Conservation (phyloP, 1,140 invertebrate species). For the Plodia interpunctella region DNA sequence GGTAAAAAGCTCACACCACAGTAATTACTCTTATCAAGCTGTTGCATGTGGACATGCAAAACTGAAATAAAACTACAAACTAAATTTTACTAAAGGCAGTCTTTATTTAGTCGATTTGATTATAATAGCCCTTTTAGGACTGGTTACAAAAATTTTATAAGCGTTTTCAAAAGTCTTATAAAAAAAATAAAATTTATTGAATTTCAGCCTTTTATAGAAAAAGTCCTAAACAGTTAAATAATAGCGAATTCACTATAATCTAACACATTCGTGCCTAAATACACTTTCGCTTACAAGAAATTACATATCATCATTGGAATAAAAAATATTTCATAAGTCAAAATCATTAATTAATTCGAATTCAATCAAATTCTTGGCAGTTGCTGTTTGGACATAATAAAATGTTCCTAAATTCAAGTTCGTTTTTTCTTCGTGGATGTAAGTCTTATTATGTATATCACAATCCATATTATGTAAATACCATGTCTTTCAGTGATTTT, state of each 20-base stretch:
- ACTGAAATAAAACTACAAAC: slow-evolving; percentile 23
- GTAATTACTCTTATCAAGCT: not conserved
- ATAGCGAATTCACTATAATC: too few species aligned
- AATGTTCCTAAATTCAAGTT: not conserved
- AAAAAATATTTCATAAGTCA: too few species aligned
- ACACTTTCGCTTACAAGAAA: too few species aligned
- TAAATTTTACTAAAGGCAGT: slow-evolving; percentile 50
- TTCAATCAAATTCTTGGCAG: too few species aligned
- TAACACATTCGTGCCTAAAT: too few species aligned
- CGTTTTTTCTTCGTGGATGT: too few species aligned
- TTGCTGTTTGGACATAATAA: not conserved
- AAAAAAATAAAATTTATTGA: not conserved
- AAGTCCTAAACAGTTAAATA: not conserved
- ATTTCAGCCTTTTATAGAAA: slow-evolving; percentile 10
- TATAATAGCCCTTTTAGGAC: slow-evolving; percentile 3
- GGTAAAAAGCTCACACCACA: not conserved
- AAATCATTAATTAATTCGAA: too few species aligned
- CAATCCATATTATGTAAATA: too few species aligned
- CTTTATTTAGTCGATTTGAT: slow-evolving; percentile 28
- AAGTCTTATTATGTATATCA: too few species aligned
- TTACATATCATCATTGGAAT: too few species aligned
- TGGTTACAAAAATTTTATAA: slow-evolving; percentile 18
- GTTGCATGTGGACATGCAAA: not conserved
- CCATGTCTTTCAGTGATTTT: too few species aligned
- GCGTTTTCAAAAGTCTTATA: not conserved